phyloP scores from a whole-genome alignment of 37 sponge, comb jelly and placozoan species.

The Haliclona indistincta region DNA sequence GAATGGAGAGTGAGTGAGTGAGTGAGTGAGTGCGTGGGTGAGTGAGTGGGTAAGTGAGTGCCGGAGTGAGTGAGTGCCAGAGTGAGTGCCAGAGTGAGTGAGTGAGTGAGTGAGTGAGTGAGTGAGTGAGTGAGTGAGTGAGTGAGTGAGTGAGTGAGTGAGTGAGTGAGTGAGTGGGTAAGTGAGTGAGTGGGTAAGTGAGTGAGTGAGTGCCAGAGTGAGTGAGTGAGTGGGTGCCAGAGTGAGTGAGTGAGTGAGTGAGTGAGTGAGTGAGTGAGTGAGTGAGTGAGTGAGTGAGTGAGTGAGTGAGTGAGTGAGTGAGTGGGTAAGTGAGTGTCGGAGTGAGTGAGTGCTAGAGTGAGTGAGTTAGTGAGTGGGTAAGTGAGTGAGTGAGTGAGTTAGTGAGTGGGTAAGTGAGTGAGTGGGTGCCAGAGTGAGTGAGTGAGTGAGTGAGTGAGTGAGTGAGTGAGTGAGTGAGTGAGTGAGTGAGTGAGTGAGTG shows the following conservation, averaged over 20 bases:
- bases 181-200: neutral
- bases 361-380: neutral
- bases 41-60: neutral
- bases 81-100: neutral
- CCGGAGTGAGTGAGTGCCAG: neutral
- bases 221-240: neutral
- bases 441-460: neutral
- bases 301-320: neutral
- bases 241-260: neutral
- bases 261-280: neutral
- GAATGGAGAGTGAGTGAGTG: too few species aligned
- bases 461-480: neutral
- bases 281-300: neutral
- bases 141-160: neutral
- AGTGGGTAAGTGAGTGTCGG: neutral
- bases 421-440: neutral
- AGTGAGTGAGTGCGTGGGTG: neutral
- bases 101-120: neutral
- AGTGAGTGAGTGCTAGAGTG: too few species aligned
- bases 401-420: neutral
- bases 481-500: neutral
- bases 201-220: neutral
- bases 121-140: neutral
- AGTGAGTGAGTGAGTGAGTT: neutral
- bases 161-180: neutral